Percentiles rank a stretch among this genome's conserved stretches.
phyloP scores from a whole-genome alignment of 1,140 invertebrate species.

The Brachionus koreanus region DNA sequence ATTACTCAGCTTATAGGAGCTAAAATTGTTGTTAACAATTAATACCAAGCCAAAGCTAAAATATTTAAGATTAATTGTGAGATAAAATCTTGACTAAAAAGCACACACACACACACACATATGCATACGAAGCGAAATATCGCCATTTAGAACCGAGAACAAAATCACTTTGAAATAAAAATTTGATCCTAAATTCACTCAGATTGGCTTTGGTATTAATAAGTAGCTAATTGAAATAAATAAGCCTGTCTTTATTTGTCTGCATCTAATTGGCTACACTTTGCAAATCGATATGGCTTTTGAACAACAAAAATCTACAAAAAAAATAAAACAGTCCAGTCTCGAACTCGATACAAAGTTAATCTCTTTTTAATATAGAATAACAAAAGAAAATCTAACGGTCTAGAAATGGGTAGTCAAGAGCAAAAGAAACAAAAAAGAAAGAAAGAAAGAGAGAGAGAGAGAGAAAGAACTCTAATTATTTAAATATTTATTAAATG shows the following conservation, averaged over 20 bases:
- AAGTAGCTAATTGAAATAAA: not conserved
- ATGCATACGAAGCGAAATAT: not conserved
- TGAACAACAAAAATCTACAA: not conserved
- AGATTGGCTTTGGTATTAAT: not conserved
- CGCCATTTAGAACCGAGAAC: not conserved
- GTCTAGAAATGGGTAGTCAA: conserved; percentile 22
- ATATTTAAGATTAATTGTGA: not conserved
- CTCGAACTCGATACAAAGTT: not conserved
- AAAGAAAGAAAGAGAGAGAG: too few relatives aligned
- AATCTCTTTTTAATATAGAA: conserved; percentile 36
- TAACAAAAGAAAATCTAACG: conserved; percentile 35
- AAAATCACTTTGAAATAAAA: not conserved
- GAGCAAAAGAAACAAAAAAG: not conserved
- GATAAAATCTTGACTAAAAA: not conserved
- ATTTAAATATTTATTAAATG: conserved; percentile 40
- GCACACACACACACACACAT: not conserved
- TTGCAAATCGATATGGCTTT: not conserved
- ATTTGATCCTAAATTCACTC: not conserved
- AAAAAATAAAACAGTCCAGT: not conserved
- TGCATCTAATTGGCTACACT: not conserved
- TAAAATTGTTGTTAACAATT: conserved; percentile 26
- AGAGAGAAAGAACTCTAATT: not conserved
- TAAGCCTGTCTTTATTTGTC: not conserved
- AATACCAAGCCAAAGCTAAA: not conserved
- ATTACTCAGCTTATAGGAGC: conserved; percentile 23